A percentile compares a stretch with the other conserved stretches of the same genome.
phyloP scores from a whole-genome alignment of 2,113 vertebrate species.

The Pelvicachromis taeniatus region DNA sequence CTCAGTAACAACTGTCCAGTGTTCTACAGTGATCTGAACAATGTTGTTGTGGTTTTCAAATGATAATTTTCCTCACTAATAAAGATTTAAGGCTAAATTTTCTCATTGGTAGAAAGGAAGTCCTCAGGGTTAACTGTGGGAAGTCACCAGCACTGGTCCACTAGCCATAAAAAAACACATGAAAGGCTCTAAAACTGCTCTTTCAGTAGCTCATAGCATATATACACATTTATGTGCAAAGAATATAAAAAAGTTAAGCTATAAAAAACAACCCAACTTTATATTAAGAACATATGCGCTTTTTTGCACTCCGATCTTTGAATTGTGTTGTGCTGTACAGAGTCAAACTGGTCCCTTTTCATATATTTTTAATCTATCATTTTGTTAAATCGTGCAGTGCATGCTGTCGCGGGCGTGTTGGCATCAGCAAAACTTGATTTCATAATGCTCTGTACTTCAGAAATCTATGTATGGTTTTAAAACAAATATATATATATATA shows the following conservation, averaged over 20 bases:
- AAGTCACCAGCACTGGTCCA: not conserved
- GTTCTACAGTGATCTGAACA: not conserved
- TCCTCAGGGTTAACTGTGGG: no score
- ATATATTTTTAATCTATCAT: not conserved
- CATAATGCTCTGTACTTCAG: not conserved
- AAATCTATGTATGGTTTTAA: not conserved
- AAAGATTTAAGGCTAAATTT: not conserved
- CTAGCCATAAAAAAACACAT: not conserved
- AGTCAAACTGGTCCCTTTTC: not conserved
- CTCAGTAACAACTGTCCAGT: no score
- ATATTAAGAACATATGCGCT: not conserved
- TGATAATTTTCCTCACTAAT: not conserved
- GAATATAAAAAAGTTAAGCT: no score
- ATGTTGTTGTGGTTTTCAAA: not conserved
- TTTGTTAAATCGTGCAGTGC: not conserved
- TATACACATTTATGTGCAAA: not conserved
- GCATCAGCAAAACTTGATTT: not conserved
- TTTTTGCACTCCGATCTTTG: not conserved
- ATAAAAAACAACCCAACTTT: not conserved
- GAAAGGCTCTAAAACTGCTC: not conserved
- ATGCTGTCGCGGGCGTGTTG: not conserved
- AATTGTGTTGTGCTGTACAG: not conserved
- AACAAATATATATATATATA: no score
- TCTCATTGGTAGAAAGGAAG: not conserved
- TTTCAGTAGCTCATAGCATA: no score